Conservation (phyloP, 64 coral and sea anemone species). For the Exaiptasia diaphana region DNA sequence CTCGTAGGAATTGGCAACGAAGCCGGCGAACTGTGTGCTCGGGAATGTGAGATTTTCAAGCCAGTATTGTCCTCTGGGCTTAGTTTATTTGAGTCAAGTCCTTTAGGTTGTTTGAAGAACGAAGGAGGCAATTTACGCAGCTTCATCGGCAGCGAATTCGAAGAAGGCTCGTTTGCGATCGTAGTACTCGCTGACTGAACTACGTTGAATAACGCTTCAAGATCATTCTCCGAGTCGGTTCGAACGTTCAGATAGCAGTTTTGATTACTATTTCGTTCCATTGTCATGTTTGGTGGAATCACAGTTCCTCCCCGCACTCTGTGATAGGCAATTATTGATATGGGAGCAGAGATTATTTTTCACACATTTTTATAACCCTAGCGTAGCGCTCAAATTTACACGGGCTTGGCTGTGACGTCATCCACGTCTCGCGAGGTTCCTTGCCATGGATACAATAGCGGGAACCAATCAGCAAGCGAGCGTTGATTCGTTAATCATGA, state of each 20-base stretch:
- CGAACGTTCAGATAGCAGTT: conserved; percentile 78
- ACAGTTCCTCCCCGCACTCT: background rate
- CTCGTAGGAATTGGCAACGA: conserved; percentile 79
- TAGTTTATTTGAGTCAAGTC: conserved; percentile 50
- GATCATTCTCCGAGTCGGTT: conserved; percentile 84
- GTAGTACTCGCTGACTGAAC: conserved; percentile 43
- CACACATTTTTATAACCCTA: conserved; percentile 23
- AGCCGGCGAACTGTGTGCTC: conserved; percentile 86
- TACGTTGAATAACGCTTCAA: conserved; percentile 87
- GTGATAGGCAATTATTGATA: conserved; percentile 12
- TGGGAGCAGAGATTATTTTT: conserved; percentile 43
- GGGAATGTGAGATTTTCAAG: conserved; percentile 67
- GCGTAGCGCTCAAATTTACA: conserved; percentile 19
- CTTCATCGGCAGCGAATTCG: conserved; percentile 83
- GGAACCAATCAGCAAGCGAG: background rate
- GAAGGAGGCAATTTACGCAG: conserved; percentile 94
- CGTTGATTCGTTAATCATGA: background rate
- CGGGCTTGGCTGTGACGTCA: conserved; percentile 73
- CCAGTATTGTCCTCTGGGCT: conserved; percentile 29
- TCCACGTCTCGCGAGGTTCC: conserved; percentile 14
- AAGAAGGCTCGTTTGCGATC: conserved; percentile 20
- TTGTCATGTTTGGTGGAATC: conserved; percentile 7
- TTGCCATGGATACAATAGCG: background rate
- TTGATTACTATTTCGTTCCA: conserved; percentile 66
- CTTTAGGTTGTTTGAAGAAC: conserved; percentile 82